Evolutionary conservation across 2,888 invertebrate genomes (phyloP).

Genomic region (Margaritifera margaritifera): DNA sequence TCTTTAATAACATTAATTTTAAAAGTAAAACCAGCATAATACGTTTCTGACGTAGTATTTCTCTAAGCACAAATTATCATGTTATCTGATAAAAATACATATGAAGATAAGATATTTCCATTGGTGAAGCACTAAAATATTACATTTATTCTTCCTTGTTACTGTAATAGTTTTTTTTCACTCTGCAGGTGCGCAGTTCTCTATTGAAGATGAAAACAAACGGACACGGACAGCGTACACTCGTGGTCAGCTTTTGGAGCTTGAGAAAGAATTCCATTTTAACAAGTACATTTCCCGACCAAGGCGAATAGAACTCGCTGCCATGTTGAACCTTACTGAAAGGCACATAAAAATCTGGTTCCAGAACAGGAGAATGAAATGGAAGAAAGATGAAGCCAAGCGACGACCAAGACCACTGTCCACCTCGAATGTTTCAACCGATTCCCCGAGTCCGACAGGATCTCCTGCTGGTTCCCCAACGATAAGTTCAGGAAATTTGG

Average conservation of each 20-base stretch:
- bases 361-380: slow-evolving; percentile 73
- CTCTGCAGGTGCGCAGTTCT: slow-evolving; percentile 66
- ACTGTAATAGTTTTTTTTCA: slow-evolving; percentile 2
- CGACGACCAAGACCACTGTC: slow-evolving; percentile 59
- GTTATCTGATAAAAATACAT: no score
- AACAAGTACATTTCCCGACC: slow-evolving; percentile 98
- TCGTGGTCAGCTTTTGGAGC: slow-evolving; percentile 95
- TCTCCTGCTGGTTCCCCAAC: slow-evolving; percentile 23
- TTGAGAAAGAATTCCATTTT: slow-evolving; percentile 99
- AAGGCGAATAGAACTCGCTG: slow-evolving; percentile 97
- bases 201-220: slow-evolving; percentile 72
- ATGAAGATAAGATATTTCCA: no score
- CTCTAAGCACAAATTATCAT: no score
- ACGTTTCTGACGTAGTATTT: no score
- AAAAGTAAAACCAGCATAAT: no score
- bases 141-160: slow-evolving; percentile 1
- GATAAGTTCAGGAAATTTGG: slow-evolving; percentile 7
- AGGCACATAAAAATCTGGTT: slow-evolving; percentile 83
- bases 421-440: slow-evolving; percentile 32
- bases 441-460: slow-evolving; percentile 38
- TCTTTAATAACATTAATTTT: no score
- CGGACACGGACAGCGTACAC: slow-evolving; percentile 97
- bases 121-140: no score
- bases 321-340: slow-evolving; percentile 95
- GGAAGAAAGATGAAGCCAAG: slow-evolving; percentile 72